These are phyloP conservation scores for Drosophila chauvacae DNA, from an alignment of 1,140 invertebrate genomes.

Conservation along the genomic window DNA sequence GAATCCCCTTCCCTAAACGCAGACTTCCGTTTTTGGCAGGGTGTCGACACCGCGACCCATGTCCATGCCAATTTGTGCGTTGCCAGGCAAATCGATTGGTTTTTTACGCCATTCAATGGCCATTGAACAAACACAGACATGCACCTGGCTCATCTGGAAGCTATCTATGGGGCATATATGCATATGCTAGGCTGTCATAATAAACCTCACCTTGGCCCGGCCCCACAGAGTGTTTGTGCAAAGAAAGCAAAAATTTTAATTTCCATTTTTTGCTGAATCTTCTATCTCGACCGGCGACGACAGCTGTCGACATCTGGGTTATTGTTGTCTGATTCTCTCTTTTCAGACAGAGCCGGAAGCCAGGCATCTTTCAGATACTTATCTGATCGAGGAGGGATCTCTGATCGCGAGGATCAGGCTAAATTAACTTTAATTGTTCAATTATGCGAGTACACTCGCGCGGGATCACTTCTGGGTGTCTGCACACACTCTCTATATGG, in stretches of 20 bases:
- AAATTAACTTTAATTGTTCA: constrained; percentile 74
- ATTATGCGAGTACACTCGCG: constrained; percentile 39
- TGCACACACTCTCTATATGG: constrained; percentile 1
- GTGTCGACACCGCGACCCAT: constrained; percentile 9
- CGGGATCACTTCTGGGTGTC: constrained; percentile 33
- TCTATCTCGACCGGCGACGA: constrained; percentile 13
- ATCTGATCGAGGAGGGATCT: constrained; percentile 57
- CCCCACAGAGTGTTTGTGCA: constrained; percentile 25
- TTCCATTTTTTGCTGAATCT: constrained; percentile 33
- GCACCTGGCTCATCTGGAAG: constrained; percentile 54
- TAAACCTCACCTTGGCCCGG: constrained; percentile 75
- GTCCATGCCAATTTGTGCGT: constrained; percentile 67
- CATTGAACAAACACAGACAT: constrained; percentile 48
- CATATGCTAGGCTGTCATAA: constrained; percentile 53
- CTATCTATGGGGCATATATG: constrained; percentile 2
- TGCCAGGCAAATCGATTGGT: constrained; percentile 76
- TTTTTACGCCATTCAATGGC: constrained; percentile 31
- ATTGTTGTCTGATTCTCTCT: constrained; percentile 27
- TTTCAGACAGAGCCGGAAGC: constrained; percentile 44
- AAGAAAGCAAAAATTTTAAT: constrained; percentile 36
- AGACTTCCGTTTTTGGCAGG: constrained; percentile 48
- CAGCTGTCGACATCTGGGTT: constrained; percentile 52
- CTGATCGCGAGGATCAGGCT: constrained; percentile 44
- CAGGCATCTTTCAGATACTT: constrained; percentile 31
- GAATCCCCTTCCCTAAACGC: constrained; percentile 56